A percentile compares a stretch with the other conserved stretches of the same genome.
Conservation (phyloP, 2,888 invertebrate genomes). For the Lithodes maja region DNA sequence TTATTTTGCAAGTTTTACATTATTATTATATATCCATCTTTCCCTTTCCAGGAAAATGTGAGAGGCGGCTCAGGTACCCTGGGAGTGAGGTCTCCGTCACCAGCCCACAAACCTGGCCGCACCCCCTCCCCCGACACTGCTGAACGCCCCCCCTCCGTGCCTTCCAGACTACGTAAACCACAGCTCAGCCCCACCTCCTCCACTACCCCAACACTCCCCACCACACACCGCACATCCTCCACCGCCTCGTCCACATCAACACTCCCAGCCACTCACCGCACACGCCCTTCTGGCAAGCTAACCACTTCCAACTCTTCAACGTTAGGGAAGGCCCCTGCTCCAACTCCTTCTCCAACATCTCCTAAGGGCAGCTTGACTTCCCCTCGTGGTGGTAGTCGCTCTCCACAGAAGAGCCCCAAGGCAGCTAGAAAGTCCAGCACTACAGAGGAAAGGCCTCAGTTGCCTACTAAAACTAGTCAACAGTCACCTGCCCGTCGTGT, state of each 20-base stretch:
- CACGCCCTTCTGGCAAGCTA: constrained; percentile 45
- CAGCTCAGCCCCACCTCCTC: constrained; percentile 58
- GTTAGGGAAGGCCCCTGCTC: constrained; percentile 37
- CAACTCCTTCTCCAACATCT: constrained; percentile 31
- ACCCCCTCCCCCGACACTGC: constrained; percentile 62
- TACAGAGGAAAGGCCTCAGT: constrained; percentile 51
- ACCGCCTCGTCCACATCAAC: constrained; percentile 43
- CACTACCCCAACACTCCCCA: constrained; percentile 45
- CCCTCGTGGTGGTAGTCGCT: constrained; percentile 39
- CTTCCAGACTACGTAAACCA: constrained; percentile 61
- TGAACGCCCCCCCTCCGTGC: constrained; percentile 65
- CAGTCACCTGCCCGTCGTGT: constrained; percentile 56
- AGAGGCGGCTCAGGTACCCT: constrained; percentile 31
- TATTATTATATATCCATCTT: too few relatives aligned
- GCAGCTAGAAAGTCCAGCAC: constrained; percentile 32
- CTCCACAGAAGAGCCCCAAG: constrained; percentile 60
- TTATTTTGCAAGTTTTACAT: too few relatives aligned
- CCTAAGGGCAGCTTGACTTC: constrained; percentile 21
- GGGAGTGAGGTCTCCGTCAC: constrained; percentile 58
- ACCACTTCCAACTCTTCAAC: constrained; percentile 32
- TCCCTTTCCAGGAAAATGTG: constrained; percentile 40
- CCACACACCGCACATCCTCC: constrained; percentile 54
- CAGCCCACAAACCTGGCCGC: constrained; percentile 44
- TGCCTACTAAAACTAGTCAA: constrained; percentile 59
- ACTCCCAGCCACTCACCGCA: constrained; percentile 57